phyloP scores from a whole-genome alignment of 2,888 invertebrate species.

The Dugesia japonica region DNA sequence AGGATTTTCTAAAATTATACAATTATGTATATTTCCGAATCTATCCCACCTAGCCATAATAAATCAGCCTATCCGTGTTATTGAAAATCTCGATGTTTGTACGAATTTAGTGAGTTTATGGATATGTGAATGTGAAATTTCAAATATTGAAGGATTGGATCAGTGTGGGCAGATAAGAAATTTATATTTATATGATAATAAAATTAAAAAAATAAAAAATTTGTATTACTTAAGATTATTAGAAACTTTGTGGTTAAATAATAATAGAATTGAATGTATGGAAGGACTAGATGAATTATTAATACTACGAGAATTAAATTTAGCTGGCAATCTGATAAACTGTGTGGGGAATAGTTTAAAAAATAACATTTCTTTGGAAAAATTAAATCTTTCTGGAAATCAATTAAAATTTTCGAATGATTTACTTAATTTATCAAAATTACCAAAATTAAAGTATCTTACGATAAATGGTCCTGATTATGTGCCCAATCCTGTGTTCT shows the following conservation, averaged over 20 bases:
- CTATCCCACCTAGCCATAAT: conserved; percentile 41
- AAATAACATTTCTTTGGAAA: conserved; percentile 40
- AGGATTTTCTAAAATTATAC: conserved; percentile 42
- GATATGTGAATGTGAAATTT: conserved; percentile 38
- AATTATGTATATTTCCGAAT: conserved; percentile 43
- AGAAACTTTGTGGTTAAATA: conserved; percentile 43
- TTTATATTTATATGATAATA: conserved; percentile 44
- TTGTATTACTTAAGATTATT: conserved; percentile 39
- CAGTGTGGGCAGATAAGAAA: conserved; percentile 39
- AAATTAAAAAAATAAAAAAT: conserved; percentile 42
- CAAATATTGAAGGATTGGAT: conserved; percentile 42
- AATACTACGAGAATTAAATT: conserved; percentile 42
- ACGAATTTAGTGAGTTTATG: conserved; percentile 38
- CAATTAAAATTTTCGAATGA: conserved; percentile 44
- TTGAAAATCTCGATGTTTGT: conserved; percentile 36
- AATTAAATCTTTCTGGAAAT: conserved; percentile 46
- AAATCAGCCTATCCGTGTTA: conserved; percentile 38
- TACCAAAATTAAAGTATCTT: conserved; percentile 40
- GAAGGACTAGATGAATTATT: conserved; percentile 41
- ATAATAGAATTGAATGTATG: conserved; percentile 42
- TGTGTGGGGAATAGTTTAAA: conserved; percentile 43
- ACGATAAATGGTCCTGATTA: conserved; percentile 45
- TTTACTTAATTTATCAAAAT: conserved; percentile 41
- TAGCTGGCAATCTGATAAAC: conserved; percentile 44
- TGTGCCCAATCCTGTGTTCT: conserved; percentile 42